phyloP scores from a whole-genome alignment of 2,888 invertebrate genomes.

The Tiliacea aurago region DNA sequence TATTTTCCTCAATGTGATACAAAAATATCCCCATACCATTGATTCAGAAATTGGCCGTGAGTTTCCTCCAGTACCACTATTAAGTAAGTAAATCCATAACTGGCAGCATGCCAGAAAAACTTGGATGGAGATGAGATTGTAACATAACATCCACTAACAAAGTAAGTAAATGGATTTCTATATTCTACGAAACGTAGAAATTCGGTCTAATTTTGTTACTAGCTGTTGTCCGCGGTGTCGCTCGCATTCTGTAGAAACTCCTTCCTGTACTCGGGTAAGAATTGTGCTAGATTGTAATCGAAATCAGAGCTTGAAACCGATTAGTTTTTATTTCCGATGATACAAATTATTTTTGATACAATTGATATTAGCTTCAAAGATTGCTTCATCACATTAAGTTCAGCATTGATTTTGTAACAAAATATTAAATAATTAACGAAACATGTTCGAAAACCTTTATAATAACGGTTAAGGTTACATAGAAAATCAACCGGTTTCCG shows the following conservation, averaged over 20 bases:
- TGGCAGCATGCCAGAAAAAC: constrained; percentile 41
- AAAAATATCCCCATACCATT: background rate
- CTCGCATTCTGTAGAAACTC: background rate
- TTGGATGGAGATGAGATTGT: constrained; percentile 19
- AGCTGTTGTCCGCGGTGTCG: background rate
- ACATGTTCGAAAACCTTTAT: too few relatives aligned
- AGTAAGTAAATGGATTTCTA: constrained; percentile 24
- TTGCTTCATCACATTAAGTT: too few relatives aligned
- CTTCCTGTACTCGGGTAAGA: background rate
- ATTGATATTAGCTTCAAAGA: too few relatives aligned
- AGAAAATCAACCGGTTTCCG: too few relatives aligned
- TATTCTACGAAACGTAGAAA: background rate
- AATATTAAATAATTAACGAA: too few relatives aligned
- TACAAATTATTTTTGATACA: too few relatives aligned
- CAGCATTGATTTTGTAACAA: too few relatives aligned
- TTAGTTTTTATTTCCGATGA: too few relatives aligned
- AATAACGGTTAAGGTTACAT: too few relatives aligned
- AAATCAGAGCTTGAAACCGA: too few relatives aligned
- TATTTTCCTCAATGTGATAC: background rate
- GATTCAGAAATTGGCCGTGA: constrained; percentile 22
- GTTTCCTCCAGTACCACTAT: constrained; percentile 7
- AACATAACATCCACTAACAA: constrained; percentile 8
- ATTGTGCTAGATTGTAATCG: too few relatives aligned
- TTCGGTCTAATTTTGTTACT: background rate
- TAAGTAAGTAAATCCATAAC: constrained; percentile 26